phyloP scores from a whole-genome alignment of 2,888 invertebrate species.

The Cerceris ruficornis region DNA sequence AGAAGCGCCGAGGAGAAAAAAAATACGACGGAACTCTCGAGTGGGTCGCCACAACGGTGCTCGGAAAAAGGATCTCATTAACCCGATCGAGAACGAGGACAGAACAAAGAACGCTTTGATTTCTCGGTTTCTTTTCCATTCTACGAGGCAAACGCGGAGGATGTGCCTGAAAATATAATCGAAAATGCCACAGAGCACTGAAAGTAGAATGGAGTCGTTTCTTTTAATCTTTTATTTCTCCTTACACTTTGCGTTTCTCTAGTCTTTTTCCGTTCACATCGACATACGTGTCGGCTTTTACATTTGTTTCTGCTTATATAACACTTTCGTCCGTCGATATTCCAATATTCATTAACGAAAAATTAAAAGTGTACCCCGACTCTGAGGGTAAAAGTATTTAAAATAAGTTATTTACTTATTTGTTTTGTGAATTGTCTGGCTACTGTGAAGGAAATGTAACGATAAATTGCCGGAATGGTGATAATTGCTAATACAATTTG shows the following conservation, averaged over 20 bases:
- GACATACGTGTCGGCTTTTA: no score
- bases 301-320: no score
- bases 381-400: no score
- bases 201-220: neutral
- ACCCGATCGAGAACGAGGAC: constrained; percentile 44
- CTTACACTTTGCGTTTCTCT: neutral
- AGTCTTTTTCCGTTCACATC: neutral
- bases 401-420: no score
- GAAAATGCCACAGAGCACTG: neutral
- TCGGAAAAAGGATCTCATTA: constrained; percentile 52
- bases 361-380: no score
- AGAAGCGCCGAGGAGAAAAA: neutral
- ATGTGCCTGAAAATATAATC: constrained; percentile 42
- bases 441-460: no score
- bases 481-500: no score
- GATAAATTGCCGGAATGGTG: no score
- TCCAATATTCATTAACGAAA: no score
- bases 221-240: constrained; percentile 1
- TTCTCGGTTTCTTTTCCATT: constrained; percentile 17
- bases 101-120: constrained; percentile 38
- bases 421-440: no score
- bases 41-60: constrained; percentile 20
- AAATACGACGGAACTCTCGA: constrained; percentile 18
- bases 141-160: constrained; percentile 27
- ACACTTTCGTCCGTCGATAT: no score